Conservation (phyloP, 2,888 invertebrate genomes). For the Gastracanthus pulcherrimus region DNA sequence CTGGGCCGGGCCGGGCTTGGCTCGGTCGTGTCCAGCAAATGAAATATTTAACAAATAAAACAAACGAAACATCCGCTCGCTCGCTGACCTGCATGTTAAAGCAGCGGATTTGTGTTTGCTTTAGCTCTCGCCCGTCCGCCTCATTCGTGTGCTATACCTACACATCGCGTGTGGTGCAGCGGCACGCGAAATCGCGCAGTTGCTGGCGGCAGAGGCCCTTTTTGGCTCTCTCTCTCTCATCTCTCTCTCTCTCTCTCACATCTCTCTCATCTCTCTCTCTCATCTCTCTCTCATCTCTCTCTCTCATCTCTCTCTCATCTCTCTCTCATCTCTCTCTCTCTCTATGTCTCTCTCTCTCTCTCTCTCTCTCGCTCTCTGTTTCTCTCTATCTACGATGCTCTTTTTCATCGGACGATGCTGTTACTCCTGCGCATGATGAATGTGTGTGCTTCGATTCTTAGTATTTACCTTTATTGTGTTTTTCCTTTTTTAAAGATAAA, state of each 20-base stretch:
- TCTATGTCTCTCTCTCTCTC: conserved; percentile 18
- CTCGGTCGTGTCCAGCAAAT: conserved; percentile 69
- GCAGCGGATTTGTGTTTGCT: conserved; percentile 70
- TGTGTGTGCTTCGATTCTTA: no score
- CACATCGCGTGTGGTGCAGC: no score
- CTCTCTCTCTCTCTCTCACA: no score
- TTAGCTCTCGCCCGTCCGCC: conserved; percentile 47
- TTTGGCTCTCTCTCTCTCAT: no score
- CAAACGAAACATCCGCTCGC: conserved; percentile 70
- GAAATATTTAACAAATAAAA: conserved; percentile 78
- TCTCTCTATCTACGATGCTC: background rate
- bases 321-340: background rate
- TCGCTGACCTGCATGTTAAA: conserved; percentile 77
- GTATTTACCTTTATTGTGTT: no score
- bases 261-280: no score
- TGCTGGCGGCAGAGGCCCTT: no score
- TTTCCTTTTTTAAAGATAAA: no score
- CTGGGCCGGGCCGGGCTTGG: background rate
- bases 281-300: no score
- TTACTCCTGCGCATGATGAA: no score
- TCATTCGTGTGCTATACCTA: no score
- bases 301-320: background rate
- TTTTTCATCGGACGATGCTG: background rate
- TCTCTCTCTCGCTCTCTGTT: conserved; percentile 1
- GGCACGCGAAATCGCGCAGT: no score